Evolutionary conservation across 1,140 invertebrate genomes (phyloP).

Genomic region (Carposina sasakii): DNA sequence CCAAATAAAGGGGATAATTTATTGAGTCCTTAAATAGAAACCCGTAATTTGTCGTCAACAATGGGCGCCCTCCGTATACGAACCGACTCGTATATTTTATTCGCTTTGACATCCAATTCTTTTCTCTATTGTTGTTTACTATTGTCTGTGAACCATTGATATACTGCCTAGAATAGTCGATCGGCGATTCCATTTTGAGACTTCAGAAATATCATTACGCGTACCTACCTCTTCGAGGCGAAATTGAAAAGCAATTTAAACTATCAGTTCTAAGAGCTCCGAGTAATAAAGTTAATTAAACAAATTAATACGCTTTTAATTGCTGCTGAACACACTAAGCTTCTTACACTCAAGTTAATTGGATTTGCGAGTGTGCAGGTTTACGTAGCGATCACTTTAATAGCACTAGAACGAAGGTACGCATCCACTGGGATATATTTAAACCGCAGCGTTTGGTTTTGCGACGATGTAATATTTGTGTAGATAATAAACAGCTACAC

Average conservation of each 20-base stretch:
- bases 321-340: conserved; percentile 25
- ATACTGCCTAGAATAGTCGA: conserved; percentile 5
- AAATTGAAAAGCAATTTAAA: too few species aligned
- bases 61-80: conserved; percentile 24
- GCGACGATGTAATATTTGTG: conserved; percentile 36
- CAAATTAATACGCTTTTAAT: conserved; percentile 27
- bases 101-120: conserved; percentile 34
- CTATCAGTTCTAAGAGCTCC: too few species aligned
- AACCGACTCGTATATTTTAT: too few species aligned
- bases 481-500: conserved; percentile 39
- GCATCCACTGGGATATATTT: too few species aligned
- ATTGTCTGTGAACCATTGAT: conserved; percentile 17
- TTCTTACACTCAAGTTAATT: conserved; percentile 32
- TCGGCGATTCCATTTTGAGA: neutral
- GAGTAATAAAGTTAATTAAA: too few species aligned
- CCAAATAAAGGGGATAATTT: conserved; percentile 31
- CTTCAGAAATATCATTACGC: neutral
- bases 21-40: conserved; percentile 36
- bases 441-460: too few species aligned
- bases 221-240: neutral
- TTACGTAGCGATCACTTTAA: conserved; percentile 41
- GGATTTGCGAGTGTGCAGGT: conserved; percentile 33
- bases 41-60: conserved; percentile 38
- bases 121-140: conserved; percentile 28
- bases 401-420: conserved; percentile 27